Percentiles rank a stretch among this genome's conserved stretches.
phyloP scores from a whole-genome alignment of 2,797 vertebrate species.

The Microctenopoma stevenorrisi region DNA sequence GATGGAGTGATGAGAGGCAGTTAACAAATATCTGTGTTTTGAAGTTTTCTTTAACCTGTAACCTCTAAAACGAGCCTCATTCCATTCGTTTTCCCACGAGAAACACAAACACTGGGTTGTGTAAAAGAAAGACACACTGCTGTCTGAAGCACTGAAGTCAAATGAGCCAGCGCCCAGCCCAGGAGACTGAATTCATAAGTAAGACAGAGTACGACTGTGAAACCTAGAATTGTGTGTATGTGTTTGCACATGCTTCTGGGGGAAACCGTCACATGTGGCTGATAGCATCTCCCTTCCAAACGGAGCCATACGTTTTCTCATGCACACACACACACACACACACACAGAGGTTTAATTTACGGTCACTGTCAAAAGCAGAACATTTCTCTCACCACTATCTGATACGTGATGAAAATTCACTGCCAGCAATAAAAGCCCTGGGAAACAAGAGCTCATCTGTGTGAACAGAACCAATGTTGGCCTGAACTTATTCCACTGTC shows the following conservation, averaged over 20 bases:
- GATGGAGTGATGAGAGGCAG: conserved; percentile 7
- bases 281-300: conserved; percentile 50
- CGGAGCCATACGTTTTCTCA: conserved; percentile 57
- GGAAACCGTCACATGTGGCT: conserved; percentile 3
- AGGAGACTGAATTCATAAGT: conserved; percentile 41
- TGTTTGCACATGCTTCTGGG: conserved; percentile 14
- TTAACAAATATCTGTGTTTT: conserved; percentile 2
- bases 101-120: conserved; percentile 7
- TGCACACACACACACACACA: conserved; percentile 27
- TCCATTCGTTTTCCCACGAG: conserved; percentile 1
- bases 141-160: conserved; percentile 26
- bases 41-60: conserved; percentile 14
- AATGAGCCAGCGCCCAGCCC: conserved; percentile 22
- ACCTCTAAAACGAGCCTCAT: conserved; percentile 17
- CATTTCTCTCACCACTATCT: conserved; percentile 68
- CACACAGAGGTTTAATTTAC: conserved; percentile 66
- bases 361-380: conserved; percentile 65
- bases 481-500: conserved; percentile 46
- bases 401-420: conserved; percentile 63
- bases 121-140: conserved; percentile 13
- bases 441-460: conserved; percentile 67
- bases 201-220: conserved; percentile 18
- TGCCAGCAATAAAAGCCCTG: conserved; percentile 60
- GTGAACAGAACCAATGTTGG: conserved; percentile 40
- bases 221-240: conserved; percentile 31